phyloP scores from a whole-genome alignment of 2,888 invertebrate genomes.

The Xanthorhoe spadicearia region DNA sequence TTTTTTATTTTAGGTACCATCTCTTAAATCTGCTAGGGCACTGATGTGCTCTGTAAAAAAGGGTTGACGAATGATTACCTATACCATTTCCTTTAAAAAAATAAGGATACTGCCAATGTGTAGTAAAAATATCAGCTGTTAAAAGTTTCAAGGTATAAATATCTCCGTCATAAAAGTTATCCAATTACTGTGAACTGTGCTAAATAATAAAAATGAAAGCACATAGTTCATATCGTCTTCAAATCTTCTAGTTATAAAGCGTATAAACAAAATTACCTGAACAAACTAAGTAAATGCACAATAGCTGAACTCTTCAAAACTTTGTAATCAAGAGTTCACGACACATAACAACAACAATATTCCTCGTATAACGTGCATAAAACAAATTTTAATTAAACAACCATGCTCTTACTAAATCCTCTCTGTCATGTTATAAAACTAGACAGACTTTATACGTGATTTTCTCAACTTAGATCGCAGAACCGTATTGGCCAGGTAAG shows the following conservation, averaged over 20 bases:
- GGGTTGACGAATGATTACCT: too few species aligned
- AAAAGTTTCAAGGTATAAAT: too few species aligned
- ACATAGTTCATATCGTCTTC: neutral
- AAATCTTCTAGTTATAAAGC: slow-evolving; percentile 7
- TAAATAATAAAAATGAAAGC: neutral
- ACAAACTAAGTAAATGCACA: slow-evolving; percentile 16
- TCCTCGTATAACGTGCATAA: slow-evolving; percentile 31
- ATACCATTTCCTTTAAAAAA: neutral
- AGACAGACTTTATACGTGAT: slow-evolving; percentile 27
- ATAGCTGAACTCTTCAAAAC: slow-evolving; percentile 21
- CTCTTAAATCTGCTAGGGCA: too few species aligned
- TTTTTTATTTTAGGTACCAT: too few species aligned
- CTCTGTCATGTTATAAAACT: slow-evolving; percentile 41
- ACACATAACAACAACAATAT: slow-evolving; percentile 31
- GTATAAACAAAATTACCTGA: slow-evolving; percentile 15
- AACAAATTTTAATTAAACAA: slow-evolving; percentile 42
- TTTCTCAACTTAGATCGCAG: slow-evolving; percentile 30
- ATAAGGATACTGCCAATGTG: too few species aligned
- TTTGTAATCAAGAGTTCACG: slow-evolving; percentile 33
- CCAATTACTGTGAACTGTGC: neutral
- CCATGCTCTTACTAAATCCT: slow-evolving; percentile 33
- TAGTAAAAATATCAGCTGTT: too few species aligned
- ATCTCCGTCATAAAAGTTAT: neutral
- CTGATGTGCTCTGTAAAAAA: too few species aligned
- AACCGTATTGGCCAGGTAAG: slow-evolving; percentile 35